Evolutionary conservation across 2,113 vertebrate species (phyloP), one percentile per base, ranked within the genome.

Genomic region (Campylomormyrus tamandua): DNA sequence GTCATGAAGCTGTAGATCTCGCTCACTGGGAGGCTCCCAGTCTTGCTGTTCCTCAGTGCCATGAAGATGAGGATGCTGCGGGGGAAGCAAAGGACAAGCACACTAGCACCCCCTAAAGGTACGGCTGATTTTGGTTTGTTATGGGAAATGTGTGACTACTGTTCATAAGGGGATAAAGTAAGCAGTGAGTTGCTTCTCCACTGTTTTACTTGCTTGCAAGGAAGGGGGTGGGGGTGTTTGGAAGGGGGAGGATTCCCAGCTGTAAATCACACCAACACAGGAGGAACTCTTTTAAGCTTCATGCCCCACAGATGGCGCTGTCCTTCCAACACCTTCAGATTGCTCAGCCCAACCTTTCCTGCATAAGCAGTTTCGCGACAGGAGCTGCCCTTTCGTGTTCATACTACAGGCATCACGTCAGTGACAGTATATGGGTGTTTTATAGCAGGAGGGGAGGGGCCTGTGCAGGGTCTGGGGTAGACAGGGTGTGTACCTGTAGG

Each of bases 1-100:
- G 97, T 99, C 98, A 99, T 99, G 95, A 99, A 99, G 94, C 97
- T 98, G 96, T 99, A 99, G 95, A 99, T 99, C 95, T 99, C 98
- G 31, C 97, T 99, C 95, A 99, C 98, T 0, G 98, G 98, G 90
- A 99, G 96, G 90, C 98, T 99, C 87, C 98, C 98, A 0, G 97
- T 98, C 94, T 97, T 98, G 93, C 98, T 99, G 96, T 98, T 99
- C 96, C 96, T 98, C 90, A 99, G 95, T 85, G 98, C 98, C 98
- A 99, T 98, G 94, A 99, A 99, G 94, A 99, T 99, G 94, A 99
- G 96, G 94, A 99, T 99, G 95, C 98, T 99, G 92, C 49, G 93
- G 90, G 92, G 87, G 92, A 93, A n/a, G 80, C 35, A 9, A 84
- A 45, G 80, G 19, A 13, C 42, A 48, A 84, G 80, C 17, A 3